Evolutionary conservation across 2,113 vertebrate genomes (phyloP).

Genomic region (Periophthalmodon schlosseri): DNA sequence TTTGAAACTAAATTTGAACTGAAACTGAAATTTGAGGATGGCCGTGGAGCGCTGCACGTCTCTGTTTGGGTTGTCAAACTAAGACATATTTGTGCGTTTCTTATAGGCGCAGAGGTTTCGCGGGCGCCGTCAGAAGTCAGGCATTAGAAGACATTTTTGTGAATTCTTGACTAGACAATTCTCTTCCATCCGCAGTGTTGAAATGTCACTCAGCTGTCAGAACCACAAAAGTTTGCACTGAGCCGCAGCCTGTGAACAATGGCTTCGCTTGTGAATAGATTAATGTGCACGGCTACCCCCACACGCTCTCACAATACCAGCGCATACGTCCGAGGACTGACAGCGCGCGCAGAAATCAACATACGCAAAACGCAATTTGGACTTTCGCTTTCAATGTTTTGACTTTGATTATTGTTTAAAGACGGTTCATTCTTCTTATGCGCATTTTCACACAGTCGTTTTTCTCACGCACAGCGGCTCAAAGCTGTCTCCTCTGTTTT

Average conservation of each 20-base stretch:
- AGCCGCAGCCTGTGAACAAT: constrained; percentile 55
- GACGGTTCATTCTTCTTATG: constrained; percentile 30
- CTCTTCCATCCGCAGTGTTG: constrained; percentile 43
- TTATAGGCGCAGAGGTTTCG: constrained; percentile 44
- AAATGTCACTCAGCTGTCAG: constrained; percentile 67
- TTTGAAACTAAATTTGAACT: background rate
- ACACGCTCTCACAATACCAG: background rate
- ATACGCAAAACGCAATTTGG: constrained; percentile 26
- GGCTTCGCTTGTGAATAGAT: constrained; percentile 43
- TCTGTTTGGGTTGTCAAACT: constrained; percentile 36
- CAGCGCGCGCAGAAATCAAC: constrained; percentile 5
- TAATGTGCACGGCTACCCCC: constrained; percentile 8
- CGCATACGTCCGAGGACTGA: constrained; percentile 12
- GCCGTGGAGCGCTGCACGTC: constrained; percentile 29
- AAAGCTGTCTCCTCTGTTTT: constrained; percentile 25
- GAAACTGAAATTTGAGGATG: too few species aligned
- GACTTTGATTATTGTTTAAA: constrained; percentile 20
- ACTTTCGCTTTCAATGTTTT: constrained; percentile 27
- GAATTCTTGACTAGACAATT: constrained; percentile 60
- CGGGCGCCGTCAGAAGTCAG: constrained; percentile 58
- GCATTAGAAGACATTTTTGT: constrained; percentile 54
- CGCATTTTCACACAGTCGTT: constrained; percentile 28
- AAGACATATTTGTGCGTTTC: constrained; percentile 26
- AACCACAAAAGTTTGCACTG: constrained; percentile 61
- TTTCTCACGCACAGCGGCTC: constrained; percentile 15